These are phyloP conservation scores for Solen grandis DNA, from an alignment of 1,140 invertebrate genomes.

Conservation along the genomic window DNA sequence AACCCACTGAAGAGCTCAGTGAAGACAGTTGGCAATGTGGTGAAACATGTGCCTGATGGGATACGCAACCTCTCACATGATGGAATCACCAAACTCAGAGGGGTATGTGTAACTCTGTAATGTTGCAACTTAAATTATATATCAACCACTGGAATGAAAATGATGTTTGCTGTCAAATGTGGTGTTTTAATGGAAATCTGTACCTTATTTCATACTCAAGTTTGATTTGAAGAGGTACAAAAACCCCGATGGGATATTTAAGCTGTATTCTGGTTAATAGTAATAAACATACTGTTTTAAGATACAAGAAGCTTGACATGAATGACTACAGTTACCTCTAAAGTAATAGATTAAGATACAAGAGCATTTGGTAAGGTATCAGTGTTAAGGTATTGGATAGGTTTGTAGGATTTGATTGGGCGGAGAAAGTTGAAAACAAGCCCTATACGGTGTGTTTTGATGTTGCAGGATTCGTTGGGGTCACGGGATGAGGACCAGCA, in stretches of 20 bases:
- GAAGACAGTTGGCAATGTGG: constrained; percentile 86
- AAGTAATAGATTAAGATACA: too few relatives aligned
- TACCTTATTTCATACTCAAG: not conserved
- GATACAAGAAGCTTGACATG: not conserved
- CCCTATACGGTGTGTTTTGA: not conserved
- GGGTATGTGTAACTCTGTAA: constrained; percentile 39
- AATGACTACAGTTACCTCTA: too few relatives aligned
- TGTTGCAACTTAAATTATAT: constrained; percentile 15
- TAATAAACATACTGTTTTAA: not conserved
- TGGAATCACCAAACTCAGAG: constrained; percentile 36
- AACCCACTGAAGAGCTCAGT: constrained; percentile 91
- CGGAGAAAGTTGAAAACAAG: too few relatives aligned
- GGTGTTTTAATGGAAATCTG: too few relatives aligned
- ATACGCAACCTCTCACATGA: constrained; percentile 86
- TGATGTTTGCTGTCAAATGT: too few relatives aligned
- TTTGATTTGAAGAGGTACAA: not conserved
- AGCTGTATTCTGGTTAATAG: not conserved
- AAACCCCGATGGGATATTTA: not conserved
- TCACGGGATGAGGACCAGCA: constrained; percentile 15
- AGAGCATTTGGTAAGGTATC: too few relatives aligned
- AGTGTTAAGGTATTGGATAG: not conserved
- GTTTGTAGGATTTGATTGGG: too few relatives aligned
- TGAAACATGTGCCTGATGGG: constrained; percentile 86
- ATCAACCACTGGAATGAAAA: not conserved
- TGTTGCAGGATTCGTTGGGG: constrained; percentile 51